These are phyloP conservation scores for Amblyornis subalaris DNA, from an alignment of 2,113 vertebrate species.

Conservation along the genomic window DNA sequence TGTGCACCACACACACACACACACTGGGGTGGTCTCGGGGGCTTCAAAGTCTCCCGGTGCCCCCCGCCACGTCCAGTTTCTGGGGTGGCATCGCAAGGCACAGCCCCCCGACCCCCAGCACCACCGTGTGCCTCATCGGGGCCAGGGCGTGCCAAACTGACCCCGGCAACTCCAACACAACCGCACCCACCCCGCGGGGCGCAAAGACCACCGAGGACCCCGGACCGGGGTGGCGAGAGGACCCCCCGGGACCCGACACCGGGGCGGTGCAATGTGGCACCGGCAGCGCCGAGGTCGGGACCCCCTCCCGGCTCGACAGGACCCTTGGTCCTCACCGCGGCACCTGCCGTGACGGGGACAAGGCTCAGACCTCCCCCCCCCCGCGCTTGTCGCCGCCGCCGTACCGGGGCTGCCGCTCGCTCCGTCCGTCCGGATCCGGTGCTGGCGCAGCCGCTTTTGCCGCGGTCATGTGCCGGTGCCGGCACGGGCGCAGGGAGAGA, in stretches of 20 bases:
- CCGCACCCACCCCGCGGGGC: neutral
- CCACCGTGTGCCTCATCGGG: rapidly evolving
- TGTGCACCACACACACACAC: neutral
- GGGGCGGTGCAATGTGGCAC: neutral
- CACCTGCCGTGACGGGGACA: neutral
- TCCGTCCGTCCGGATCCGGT: neutral
- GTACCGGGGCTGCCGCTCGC: neutral
- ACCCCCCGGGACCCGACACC: neutral
- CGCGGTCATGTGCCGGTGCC: neutral
- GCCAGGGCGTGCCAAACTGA: rapidly evolving
- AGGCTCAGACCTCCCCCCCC: neutral
- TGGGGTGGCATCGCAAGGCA: rapidly evolving
- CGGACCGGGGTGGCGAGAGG: neutral
- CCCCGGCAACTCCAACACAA: rapidly evolving
- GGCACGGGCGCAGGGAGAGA: neutral
- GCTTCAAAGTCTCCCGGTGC: neutral
- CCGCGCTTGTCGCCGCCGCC: neutral
- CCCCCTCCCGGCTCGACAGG: neutral
- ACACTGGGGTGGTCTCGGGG: neutral
- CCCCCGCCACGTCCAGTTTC: neutral
- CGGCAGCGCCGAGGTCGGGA: neutral
- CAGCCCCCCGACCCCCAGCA: neutral
- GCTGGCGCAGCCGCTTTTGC: neutral
- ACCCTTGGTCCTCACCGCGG: neutral
- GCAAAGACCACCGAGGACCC: neutral